Percentiles rank a stretch among this genome's conserved stretches.
These are phyloP conservation scores for Aphyosemion australe DNA, from an alignment of 2,113 vertebrate genomes.

Conservation along the genomic window DNA sequence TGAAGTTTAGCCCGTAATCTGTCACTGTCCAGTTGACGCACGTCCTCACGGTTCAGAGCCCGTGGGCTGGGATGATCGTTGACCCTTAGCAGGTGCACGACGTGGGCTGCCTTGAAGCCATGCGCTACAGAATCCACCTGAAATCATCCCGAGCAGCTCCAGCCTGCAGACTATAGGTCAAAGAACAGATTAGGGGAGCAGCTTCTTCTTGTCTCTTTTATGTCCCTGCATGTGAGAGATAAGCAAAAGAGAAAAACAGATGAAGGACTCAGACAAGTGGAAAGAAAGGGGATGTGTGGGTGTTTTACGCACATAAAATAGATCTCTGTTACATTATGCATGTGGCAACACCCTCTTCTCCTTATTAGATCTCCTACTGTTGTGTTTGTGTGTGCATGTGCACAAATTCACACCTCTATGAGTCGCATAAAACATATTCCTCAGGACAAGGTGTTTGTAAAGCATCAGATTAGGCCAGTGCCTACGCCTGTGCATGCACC, in stretches of 20 bases:
- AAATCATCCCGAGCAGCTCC: constrained; percentile 36
- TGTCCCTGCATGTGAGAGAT: constrained; percentile 36
- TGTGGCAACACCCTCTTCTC: constrained; percentile 41
- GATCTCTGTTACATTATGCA: constrained; percentile 48
- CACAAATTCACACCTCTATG: constrained; percentile 20
- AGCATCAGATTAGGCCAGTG: constrained; percentile 23
- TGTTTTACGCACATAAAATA: constrained; percentile 11
- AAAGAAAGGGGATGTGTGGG: constrained; percentile 12
- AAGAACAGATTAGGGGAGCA: constrained; percentile 52
- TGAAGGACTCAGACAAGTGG: constrained; percentile 25
- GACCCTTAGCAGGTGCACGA: constrained; percentile 51
- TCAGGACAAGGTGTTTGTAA: constrained; percentile 8
- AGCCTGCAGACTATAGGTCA: constrained; percentile 51
- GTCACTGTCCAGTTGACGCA: constrained; percentile 32
- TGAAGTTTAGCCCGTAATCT: constrained; percentile 56
- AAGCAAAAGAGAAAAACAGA: constrained; percentile 43
- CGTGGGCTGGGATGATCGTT: constrained; percentile 41
- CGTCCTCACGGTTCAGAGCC: constrained; percentile 26
- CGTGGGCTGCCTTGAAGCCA: constrained; percentile 38
- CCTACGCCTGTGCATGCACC: constrained; percentile 34
- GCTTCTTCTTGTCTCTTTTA: constrained; percentile 40
- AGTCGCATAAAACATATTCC: constrained; percentile 32
- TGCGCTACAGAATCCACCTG: constrained; percentile 40
- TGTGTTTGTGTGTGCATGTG: constrained; percentile 3
- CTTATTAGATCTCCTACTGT: constrained; percentile 42